Conservation (phyloP, 1,140 invertebrate species). For the Liolophura sinensis region DNA sequence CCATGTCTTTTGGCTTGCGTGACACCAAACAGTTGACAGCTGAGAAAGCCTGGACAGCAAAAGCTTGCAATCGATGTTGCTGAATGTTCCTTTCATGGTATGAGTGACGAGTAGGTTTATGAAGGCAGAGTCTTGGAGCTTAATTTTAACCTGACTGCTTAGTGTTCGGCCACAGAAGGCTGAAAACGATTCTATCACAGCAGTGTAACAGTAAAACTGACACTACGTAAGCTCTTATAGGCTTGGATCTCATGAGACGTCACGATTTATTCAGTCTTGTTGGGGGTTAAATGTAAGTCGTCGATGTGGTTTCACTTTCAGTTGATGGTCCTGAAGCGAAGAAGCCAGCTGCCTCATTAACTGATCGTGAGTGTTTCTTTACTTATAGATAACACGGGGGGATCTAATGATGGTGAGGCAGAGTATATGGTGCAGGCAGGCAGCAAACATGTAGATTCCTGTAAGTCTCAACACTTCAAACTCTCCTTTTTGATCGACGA, state of each 20-base stretch:
- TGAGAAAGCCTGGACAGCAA: too few relatives aligned
- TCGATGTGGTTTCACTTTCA: constrained; percentile 31
- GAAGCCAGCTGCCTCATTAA: constrained; percentile 55
- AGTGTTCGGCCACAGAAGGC: background rate
- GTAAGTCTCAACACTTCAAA: background rate
- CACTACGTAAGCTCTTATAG: background rate
- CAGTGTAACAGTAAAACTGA: too few relatives aligned
- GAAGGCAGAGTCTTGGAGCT: background rate
- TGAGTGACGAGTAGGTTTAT: too few relatives aligned
- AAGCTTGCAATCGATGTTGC: too few relatives aligned
- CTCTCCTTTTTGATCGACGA: background rate
- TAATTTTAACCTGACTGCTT: background rate
- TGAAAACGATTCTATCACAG: background rate
- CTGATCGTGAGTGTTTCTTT: constrained; percentile 47
- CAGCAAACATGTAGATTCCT: background rate
- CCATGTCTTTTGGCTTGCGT: too few relatives aligned
- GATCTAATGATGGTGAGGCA: constrained; percentile 3
- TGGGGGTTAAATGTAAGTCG: constrained; percentile 5
- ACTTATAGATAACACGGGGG: constrained; percentile 1
- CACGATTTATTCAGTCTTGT: background rate
- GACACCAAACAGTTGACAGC: too few relatives aligned
- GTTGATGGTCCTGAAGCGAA: constrained; percentile 62
- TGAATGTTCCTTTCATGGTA: too few relatives aligned
- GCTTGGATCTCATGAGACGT: background rate
- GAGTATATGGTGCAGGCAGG: background rate